Conservation (phyloP, 1,140 invertebrate genomes). For the Cotesia typhae region DNA sequence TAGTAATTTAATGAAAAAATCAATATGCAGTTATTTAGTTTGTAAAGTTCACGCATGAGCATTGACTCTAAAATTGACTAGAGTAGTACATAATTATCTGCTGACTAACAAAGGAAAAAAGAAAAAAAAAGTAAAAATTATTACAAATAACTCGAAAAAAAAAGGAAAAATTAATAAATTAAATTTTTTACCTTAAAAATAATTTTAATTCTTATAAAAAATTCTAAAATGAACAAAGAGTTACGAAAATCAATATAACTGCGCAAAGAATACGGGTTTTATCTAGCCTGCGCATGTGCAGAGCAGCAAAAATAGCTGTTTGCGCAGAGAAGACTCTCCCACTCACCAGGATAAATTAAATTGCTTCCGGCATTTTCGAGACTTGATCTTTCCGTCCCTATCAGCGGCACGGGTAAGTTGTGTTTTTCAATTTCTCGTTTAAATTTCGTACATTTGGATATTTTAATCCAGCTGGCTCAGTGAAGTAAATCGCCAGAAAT, state of each 20-base stretch:
- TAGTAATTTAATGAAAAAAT: too few relatives aligned
- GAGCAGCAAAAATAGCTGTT: background rate
- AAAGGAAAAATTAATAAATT: too few relatives aligned
- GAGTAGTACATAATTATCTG: too few relatives aligned
- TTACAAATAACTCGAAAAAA: too few relatives aligned
- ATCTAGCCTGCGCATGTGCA: conserved; percentile 4
- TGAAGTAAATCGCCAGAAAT: background rate
- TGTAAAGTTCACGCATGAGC: too few relatives aligned
- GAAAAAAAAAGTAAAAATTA: too few relatives aligned
- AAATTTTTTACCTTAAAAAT: too few relatives aligned
- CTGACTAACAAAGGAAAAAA: too few relatives aligned
- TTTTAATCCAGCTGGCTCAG: background rate
- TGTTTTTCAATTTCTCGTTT: conserved; percentile 1
- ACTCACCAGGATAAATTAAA: conserved; percentile 8
- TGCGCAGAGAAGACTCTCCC: conserved; percentile 26
- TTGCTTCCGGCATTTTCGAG: conserved; percentile 40
- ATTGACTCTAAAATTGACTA: too few relatives aligned
- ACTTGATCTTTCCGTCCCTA: conserved; percentile 57
- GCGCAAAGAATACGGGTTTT: background rate
- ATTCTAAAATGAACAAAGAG: background rate
- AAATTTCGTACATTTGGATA: conserved; percentile 13
- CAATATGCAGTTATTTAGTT: too few relatives aligned
- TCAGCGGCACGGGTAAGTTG: conserved; percentile 54
- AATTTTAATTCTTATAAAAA: background rate
- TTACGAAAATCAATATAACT: background rate